Base-by-base conservation (phyloP, 2,113 vertebrate species). In the Spizaetus ornatus region DNA sequence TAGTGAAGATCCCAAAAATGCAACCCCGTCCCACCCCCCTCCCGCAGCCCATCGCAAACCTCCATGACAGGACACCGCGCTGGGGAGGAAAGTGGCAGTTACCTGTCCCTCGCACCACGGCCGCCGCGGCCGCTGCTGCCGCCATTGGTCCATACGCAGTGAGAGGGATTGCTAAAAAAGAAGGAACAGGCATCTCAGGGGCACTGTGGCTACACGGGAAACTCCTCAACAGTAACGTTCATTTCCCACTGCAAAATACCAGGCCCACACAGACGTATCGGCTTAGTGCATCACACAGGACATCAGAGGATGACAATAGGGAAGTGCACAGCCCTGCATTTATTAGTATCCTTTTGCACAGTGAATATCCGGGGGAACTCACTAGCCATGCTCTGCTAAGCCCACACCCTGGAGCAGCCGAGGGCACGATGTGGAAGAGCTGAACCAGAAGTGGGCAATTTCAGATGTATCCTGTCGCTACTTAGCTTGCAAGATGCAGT, bases 81-180 rank as follows among this genome's bases (percentile, higher is more conserved):
- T 5, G 38, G 82, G 93, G 63, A 56, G 88, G 50, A 12, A 62
- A 65, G 78, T 15, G 47, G 78, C 56, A 97, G 97, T 98, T 97
- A 98, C 98, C 98, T 98, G 98, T 98, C 96, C 98, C 99, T 98
- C 99, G 98, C 96, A 99, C 99, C 91, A 99, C 99, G 20, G 99
- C 99, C 0, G 99, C 99, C 0, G 99, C 99, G 0, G 99, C 99
- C 0, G 99, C 99, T 0, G 99, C 99, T 0, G 99, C 99, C 0
- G 99, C 99, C 99, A 99, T 99, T 34, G 99, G 99, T 98, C 99
- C 99, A 4, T 99, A 99, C 3, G 99, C 99, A 40, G 99, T 99
- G 96, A 99, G 99, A 94, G 99, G 99, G 94, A 99, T 99, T 84
- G 99, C 99, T 99, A 91, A 23, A 98, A 98, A 79, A 95, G 58